These are phyloP conservation scores for Crypturellus undulatus DNA, from an alignment of 2,113 vertebrate genomes.

Conservation along the genomic window DNA sequence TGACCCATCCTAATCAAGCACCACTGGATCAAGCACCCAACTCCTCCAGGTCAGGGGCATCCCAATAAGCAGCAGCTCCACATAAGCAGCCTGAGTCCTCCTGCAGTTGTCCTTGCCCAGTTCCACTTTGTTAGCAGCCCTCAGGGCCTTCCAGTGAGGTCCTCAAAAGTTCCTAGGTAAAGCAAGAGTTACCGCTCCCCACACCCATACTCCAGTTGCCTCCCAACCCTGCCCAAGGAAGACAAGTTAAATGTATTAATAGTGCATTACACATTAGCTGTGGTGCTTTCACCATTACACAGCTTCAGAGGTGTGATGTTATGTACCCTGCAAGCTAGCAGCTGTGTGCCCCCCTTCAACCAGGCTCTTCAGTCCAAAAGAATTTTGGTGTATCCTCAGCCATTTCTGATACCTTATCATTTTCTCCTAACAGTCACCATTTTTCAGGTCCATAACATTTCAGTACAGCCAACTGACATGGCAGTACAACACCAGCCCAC, in stretches of 20 bases:
- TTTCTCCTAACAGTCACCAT: background rate
- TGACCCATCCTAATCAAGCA: too few relatives aligned
- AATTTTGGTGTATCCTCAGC: background rate
- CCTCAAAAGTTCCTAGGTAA: too few relatives aligned
- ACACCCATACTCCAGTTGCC: too few relatives aligned
- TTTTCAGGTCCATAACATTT: background rate
- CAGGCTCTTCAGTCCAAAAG: background rate
- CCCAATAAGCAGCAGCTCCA: too few relatives aligned
- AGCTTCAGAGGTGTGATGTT: background rate
- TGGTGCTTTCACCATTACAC: background rate
- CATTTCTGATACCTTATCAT: background rate
- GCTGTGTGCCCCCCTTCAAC: fast-evolving
- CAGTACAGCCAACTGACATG: fast-evolving
- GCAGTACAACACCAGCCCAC: background rate
- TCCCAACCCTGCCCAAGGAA: too few relatives aligned
- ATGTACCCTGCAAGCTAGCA: background rate
- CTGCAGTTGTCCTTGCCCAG: too few relatives aligned
- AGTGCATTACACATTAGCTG: background rate
- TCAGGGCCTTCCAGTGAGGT: too few relatives aligned
- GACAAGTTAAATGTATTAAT: background rate
- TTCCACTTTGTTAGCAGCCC: too few relatives aligned
- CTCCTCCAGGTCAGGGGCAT: too few relatives aligned
- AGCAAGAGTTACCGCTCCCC: too few relatives aligned
- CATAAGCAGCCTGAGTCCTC: too few relatives aligned
- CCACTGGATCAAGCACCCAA: too few relatives aligned